Evolutionary conservation across 2,888 invertebrate genomes (phyloP).

Genomic region (Phorcus lineatus): DNA sequence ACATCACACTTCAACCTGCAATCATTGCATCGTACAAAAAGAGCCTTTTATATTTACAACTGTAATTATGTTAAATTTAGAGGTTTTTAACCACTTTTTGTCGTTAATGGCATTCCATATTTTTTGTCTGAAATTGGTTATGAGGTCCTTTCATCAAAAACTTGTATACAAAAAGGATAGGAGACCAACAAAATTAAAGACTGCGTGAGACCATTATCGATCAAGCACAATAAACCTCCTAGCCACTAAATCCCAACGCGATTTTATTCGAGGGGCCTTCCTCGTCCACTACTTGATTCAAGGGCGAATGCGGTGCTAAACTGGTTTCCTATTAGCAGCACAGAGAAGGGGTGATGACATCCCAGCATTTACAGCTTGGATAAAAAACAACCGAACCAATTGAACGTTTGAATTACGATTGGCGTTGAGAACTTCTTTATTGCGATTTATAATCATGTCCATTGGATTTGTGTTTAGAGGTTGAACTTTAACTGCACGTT

Average conservation of each 20-base stretch:
- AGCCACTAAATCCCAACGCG: conserved; percentile 8
- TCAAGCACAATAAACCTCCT: neutral
- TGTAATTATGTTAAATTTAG: neutral
- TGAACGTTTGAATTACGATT: conserved; percentile 16
- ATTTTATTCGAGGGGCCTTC: conserved; percentile 3
- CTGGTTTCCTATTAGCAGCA: neutral
- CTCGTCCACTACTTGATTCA: neutral
- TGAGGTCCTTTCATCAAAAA: neutral
- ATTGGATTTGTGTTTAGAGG: neutral
- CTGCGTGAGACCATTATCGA: conserved; percentile 13
- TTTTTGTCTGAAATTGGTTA: neutral
- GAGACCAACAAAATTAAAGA: conserved; percentile 11
- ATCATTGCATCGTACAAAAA: neutral
- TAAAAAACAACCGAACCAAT: conserved; percentile 8
- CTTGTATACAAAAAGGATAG: neutral
- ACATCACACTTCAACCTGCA: too few species aligned
- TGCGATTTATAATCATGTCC: conserved; percentile 6
- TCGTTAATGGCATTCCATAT: neutral
- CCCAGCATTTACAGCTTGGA: neutral
- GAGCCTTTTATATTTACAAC: neutral
- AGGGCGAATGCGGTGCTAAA: neutral
- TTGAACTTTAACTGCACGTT: too few species aligned
- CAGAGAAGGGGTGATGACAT: conserved; percentile 6
- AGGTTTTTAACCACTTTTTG: neutral
- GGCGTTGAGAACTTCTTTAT: neutral